Evolutionary conservation across 2,797 vertebrate species (phyloP), one percentile per base, ranked within the genome.

Genomic region (Dermochelys coriacea): DNA sequence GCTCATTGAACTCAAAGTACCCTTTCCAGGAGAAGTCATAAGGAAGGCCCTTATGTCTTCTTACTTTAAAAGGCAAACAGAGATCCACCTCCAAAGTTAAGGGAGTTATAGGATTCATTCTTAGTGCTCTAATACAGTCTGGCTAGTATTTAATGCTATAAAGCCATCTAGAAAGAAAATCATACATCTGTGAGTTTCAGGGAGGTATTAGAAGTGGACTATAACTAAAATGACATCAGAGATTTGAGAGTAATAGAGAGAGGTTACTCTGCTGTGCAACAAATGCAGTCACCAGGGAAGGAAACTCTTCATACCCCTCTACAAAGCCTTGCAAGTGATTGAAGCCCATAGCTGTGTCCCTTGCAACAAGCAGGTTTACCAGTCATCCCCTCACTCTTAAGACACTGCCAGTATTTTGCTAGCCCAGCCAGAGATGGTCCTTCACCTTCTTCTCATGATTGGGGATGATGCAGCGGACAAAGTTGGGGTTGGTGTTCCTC

Each of bases 401-500:
- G 27, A 59, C 0, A 4, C 29, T 57, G 27, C 14, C 23, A 80
- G 21, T 49, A 75, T 52, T n/a, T 31, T 90, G 27, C 25, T 87
- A 0, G 41, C 77, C 31, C 37, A 6, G 27, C 34, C 49, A 12
- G 31, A 27, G 0, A 75, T 77, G 1, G 0, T 51, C 50, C 61
- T 88, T 96, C 95, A 99, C 99, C 99, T 99, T 99, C 94, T 99
- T 99, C 98, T 99, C 99, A 1, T 99, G 99, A 98, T 99, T 99
- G 88, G 99, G 99, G 93, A 99, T 99, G 98, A 99, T 99, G 97
- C 99, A 99, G 85, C 99, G 99, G 41, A 99, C 99, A 1, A 99
- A 99, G 98, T 99, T 99, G 95, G 99, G 99, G 97, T 99, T 99
- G 95, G 99, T 99, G 97, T 99, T 99, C 96, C 99, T 98, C 97